Evolutionary conservation across 2,797 vertebrate species (phyloP), one percentile per base, ranked within the genome.

Genomic region (Chelmon rostratus): DNA sequence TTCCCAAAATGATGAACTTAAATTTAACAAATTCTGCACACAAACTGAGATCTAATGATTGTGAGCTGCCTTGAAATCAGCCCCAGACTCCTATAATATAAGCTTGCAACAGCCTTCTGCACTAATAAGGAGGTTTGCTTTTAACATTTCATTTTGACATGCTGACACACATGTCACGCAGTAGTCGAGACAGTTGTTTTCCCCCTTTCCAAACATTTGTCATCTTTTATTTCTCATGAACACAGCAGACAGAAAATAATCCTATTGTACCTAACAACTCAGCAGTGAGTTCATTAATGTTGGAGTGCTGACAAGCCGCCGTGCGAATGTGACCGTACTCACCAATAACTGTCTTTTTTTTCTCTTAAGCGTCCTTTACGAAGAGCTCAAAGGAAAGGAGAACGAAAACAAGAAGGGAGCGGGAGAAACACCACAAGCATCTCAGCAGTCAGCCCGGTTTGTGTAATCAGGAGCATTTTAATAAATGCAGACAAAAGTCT

Each of bases 381-480:
- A 69, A 78, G 94, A 95, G 93, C 96, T 96, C 96, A 98, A 96
- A 97, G 96, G 95, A 95, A 95, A 96, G 94, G 94, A 89, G 94
- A 96, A 88, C 92, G 95, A 88, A 95, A 96, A 92, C 57, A 86
- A 94, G 96, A 87, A 95, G 94, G 88, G 96, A 96, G 89, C 92
- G 94, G 90, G 47, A 56, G 28, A 68, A 68, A 94, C 95, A 97
- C 94, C 91, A 96, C 93, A 89, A 95, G 94, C 78, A 77, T 94
- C 95, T 89, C 96, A 95, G 88, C 96, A 96, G 93, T 96, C 96
- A 96, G 92, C 91, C 96, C 93, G 78, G 75, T 90, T 49, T 23
- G 25, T 82, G 88, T 84, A 90, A 91, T 93, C 87, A 91, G 79
- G 72, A 78, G 74, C 73, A 67, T 82, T 87, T 78, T 88, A 88